A percentile compares a stretch with the other conserved stretches of the same genome.
phyloP scores from a whole-genome alignment of 2,113 vertebrate species.

The Beaufortia kweichowensis region DNA sequence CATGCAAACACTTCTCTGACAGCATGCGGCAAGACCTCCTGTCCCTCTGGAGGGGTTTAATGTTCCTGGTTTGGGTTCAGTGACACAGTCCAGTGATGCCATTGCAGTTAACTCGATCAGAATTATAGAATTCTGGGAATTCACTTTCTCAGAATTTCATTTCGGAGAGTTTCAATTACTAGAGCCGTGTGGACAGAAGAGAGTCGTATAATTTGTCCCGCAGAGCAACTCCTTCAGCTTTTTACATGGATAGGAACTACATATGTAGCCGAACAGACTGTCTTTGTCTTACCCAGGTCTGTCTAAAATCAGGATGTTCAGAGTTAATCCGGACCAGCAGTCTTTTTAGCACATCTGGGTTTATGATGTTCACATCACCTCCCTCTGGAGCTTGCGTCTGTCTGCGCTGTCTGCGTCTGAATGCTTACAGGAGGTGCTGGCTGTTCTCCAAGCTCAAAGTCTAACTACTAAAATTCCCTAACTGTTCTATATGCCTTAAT shows the following conservation, averaged over 20 bases:
- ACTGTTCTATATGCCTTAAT: conserved; percentile 47
- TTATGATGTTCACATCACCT: background rate
- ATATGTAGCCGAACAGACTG: conserved; percentile 36
- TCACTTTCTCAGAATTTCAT: conserved; percentile 15
- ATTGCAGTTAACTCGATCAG: background rate
- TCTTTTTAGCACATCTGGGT: background rate
- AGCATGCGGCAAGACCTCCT: conserved; percentile 46
- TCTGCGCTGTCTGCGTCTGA: background rate
- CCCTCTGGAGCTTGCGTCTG: conserved; percentile 4
- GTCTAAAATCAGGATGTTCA: conserved; percentile 18
- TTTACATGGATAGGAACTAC: conserved; percentile 55
- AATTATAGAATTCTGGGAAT: background rate
- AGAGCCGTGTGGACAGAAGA: background rate
- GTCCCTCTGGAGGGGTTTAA: background rate
- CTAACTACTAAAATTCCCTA: background rate
- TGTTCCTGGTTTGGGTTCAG: background rate
- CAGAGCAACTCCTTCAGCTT: conserved; percentile 47
- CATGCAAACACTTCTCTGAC: conserved; percentile 34
- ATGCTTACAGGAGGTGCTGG: conserved; percentile 11
- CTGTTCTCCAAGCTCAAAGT: background rate
- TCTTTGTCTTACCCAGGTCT: conserved; percentile 56
- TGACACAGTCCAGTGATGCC: conserved; percentile 27
- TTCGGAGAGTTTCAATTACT: conserved; percentile 9
- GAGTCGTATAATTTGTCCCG: conserved; percentile 5
- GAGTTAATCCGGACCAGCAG: background rate